Percentiles rank a stretch among this genome's conserved stretches.
Conservation (phyloP, 2,888 invertebrate genomes). For the Hydrotaea cyrtoneurina region DNA sequence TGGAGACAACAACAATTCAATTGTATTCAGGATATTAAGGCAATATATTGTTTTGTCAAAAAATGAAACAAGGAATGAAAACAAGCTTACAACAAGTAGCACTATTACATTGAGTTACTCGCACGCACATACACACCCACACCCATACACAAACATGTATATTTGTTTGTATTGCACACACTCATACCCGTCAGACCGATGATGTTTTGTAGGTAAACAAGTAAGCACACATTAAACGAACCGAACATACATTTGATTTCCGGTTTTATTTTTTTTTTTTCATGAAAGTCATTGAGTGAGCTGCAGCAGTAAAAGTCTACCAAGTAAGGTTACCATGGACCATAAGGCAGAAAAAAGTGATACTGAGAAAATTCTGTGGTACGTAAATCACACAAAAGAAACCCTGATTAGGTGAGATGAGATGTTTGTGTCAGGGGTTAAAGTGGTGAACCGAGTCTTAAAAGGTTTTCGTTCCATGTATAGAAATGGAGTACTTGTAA, state of each 20-base stretch:
- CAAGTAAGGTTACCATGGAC: neutral
- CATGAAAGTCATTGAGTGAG: slow-evolving; percentile 24
- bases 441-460: neutral
- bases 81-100: slow-evolving; percentile 27
- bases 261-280: too few species aligned
- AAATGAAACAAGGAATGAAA: slow-evolving; percentile 18
- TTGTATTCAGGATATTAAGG: slow-evolving; percentile 64
- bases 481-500: neutral
- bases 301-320: neutral
- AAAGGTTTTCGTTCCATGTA: neutral
- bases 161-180: neutral
- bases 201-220: slow-evolving; percentile 30
- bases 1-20: slow-evolving; percentile 57
- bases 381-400: slow-evolving; percentile 16
- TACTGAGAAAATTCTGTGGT: slow-evolving; percentile 23
- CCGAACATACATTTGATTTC: slow-evolving; percentile 43
- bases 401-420: slow-evolving; percentile 6
- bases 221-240: slow-evolving; percentile 38
- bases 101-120: slow-evolving; percentile 12
- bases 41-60: slow-evolving; percentile 44
- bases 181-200: neutral
- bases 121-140: neutral
- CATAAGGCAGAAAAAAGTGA: neutral
- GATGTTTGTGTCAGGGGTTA: neutral
- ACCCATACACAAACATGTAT: too few species aligned